phyloP scores from a whole-genome alignment of 35 echinoderm and acorn worm genomes.

The Ophiothrix spiculata region DNA sequence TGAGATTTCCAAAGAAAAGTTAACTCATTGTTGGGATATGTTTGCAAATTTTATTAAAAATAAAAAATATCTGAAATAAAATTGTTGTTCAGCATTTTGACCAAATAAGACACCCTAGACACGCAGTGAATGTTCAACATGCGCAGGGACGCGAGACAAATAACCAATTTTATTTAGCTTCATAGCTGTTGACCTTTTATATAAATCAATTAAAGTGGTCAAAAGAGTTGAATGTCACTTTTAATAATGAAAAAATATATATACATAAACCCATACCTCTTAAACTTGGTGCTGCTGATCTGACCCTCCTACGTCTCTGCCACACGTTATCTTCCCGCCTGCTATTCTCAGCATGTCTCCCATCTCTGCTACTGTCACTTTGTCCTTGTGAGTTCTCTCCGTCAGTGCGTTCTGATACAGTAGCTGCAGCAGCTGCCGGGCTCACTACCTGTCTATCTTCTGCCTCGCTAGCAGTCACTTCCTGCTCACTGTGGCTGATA shows the following conservation, averaged over 20 bases:
- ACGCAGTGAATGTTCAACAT: too few species aligned
- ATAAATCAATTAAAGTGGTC: background rate
- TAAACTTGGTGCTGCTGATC: conserved; percentile 61
- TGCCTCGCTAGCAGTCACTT: background rate
- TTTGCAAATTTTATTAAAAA: too few species aligned
- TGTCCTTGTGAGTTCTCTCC: background rate
- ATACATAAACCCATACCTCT: conserved; percentile 41
- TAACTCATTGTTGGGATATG: too few species aligned
- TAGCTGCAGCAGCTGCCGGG: background rate
- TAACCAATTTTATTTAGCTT: too few species aligned
- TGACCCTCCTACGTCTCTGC: conserved; percentile 56
- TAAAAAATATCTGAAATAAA: too few species aligned
- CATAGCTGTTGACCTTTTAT: background rate
- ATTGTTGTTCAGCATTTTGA: too few species aligned
- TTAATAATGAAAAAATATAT: too few species aligned
- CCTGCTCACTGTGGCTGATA: background rate
- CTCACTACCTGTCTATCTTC: background rate
- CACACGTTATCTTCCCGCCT: conserved; percentile 31
- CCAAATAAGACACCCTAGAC: too few species aligned
- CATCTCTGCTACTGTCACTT: background rate
- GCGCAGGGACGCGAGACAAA: too few species aligned
- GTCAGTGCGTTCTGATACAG: conserved; percentile 30
- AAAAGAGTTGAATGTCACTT: background rate
- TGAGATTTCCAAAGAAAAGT: too few species aligned
- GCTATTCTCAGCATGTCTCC: background rate